Conservation (phyloP, 2,888 invertebrate species). For the Agrochola litura region DNA sequence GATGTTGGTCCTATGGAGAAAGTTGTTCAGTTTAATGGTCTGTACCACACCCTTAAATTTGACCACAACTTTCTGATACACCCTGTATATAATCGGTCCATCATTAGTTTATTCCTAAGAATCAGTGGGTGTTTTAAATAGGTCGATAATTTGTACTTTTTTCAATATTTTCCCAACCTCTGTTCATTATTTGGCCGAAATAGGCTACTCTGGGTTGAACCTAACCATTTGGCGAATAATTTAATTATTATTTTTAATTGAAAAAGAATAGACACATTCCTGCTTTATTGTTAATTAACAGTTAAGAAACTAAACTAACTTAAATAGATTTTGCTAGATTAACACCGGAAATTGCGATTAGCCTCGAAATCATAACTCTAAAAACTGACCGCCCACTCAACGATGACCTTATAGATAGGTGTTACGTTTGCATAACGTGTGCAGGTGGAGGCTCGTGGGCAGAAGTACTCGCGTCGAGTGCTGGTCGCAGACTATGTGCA, state of each 20-base stretch:
- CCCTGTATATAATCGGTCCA: not conserved
- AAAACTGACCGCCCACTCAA: conserved; percentile 57
- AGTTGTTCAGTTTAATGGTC: no score
- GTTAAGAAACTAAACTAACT: conserved; percentile 3
- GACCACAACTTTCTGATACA: no score
- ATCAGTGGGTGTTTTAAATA: not conserved
- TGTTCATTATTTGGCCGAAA: not conserved
- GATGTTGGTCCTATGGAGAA: no score
- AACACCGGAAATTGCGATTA: conserved; percentile 62
- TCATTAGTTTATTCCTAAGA: no score
- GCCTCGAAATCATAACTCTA: conserved; percentile 58
- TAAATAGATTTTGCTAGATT: conserved; percentile 24
- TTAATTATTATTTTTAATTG: not conserved
- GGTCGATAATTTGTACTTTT: not conserved
- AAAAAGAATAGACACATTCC: not conserved
- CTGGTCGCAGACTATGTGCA: conserved; percentile 97
- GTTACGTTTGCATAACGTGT: conserved; percentile 62
- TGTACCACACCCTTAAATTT: no score
- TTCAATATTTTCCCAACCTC: not conserved
- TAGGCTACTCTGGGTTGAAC: no score
- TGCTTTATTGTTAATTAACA: conserved; percentile 2
- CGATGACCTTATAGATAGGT: conserved; percentile 69
- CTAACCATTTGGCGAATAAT: not conserved
- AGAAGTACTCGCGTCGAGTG: conserved; percentile 93
- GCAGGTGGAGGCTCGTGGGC: conserved; percentile 87